Conservation (phyloP, 2,113 vertebrate species). For the Peromyscus leucopus region DNA sequence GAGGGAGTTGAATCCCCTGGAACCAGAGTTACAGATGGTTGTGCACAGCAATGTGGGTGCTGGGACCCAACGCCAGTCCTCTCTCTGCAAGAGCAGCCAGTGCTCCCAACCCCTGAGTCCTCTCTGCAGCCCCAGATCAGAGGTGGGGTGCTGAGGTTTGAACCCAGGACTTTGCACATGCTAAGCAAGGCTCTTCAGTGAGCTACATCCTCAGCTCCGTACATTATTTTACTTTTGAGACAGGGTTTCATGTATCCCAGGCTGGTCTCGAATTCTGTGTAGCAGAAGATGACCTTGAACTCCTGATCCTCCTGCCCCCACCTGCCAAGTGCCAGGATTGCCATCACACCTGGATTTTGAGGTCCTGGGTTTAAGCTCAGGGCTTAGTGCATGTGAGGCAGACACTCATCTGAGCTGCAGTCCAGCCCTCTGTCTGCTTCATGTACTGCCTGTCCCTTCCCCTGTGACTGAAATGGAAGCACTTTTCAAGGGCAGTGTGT, state of each 20-base stretch:
- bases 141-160: background rate
- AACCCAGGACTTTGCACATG: background rate
- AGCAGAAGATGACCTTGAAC: background rate
- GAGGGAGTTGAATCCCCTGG: background rate
- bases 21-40: background rate
- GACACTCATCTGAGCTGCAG: background rate
- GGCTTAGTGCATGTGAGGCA: background rate
- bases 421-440: constrained; percentile 14
- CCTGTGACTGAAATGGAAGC: background rate
- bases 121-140: background rate
- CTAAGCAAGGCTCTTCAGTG: background rate
- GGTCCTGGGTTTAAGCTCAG: background rate
- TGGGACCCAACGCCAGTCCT: background rate
- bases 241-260: background rate
- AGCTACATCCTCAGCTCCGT: background rate
- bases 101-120: background rate
- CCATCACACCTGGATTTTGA: background rate
- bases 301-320: background rate
- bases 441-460: background rate
- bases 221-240: background rate
- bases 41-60: background rate
- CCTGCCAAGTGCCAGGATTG: background rate
- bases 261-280: background rate
- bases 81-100: background rate
- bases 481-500: background rate